Evolutionary conservation across 2,888 invertebrate genomes (phyloP).

Genomic region (Trichacis sp.): DNA sequence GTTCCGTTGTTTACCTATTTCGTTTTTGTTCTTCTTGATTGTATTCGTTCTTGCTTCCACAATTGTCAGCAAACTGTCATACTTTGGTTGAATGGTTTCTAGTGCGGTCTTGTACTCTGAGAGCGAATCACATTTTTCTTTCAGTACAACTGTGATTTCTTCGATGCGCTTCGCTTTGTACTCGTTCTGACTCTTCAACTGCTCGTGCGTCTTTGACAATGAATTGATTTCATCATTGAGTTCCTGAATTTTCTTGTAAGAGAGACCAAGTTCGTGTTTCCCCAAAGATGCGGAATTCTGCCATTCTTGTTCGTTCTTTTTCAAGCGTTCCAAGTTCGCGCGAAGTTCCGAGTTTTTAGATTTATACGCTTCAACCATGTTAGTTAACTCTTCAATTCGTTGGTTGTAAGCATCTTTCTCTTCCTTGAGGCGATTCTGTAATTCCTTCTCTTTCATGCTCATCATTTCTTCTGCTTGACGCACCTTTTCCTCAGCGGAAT

Average conservation of each 20-base stretch:
- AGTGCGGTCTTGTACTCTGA: slow-evolving; percentile 66
- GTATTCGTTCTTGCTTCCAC: slow-evolving; percentile 45
- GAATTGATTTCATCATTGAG: slow-evolving; percentile 68
- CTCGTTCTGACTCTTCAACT: slow-evolving; percentile 64
- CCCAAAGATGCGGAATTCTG: slow-evolving; percentile 62
- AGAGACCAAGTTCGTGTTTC: slow-evolving; percentile 61
- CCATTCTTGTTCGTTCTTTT: slow-evolving; percentile 55
- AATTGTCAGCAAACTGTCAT: slow-evolving; percentile 54
- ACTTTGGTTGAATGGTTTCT: slow-evolving; percentile 55
- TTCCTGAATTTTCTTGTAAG: slow-evolving; percentile 64
- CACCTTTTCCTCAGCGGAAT: slow-evolving; percentile 55
- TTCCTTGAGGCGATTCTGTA: slow-evolving; percentile 46
- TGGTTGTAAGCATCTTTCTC: slow-evolving; percentile 50
- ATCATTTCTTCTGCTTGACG: slow-evolving; percentile 45
- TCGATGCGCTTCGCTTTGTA: slow-evolving; percentile 65
- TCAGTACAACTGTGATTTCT: slow-evolving; percentile 54
- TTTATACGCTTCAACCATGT: slow-evolving; percentile 49
- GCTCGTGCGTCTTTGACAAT: slow-evolving; percentile 62
- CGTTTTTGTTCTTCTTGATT: slow-evolving; percentile 63
- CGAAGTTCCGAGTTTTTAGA: slow-evolving; percentile 54
- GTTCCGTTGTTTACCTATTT: slow-evolving; percentile 60
- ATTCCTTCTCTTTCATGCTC: slow-evolving; percentile 52
- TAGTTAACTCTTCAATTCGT: slow-evolving; percentile 48
- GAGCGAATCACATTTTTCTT: slow-evolving; percentile 59
- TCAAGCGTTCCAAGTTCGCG: slow-evolving; percentile 53